Percentiles rank a stretch among this genome's conserved stretches.
Evolutionary conservation across 2,888 invertebrate species (phyloP).

Genomic region (Prenolepis imparis): DNA sequence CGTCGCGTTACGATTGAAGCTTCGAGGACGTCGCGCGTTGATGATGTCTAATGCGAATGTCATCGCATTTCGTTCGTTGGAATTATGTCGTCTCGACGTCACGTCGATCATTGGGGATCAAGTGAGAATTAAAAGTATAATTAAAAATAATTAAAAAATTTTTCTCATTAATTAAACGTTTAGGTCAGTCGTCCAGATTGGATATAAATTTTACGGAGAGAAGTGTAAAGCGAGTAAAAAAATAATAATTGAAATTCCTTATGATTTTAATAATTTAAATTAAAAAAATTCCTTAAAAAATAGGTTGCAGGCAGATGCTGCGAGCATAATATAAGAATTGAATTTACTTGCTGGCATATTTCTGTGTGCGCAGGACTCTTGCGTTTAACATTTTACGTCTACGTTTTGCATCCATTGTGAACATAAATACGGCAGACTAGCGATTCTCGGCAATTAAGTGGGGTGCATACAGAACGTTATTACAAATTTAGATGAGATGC

Average conservation of each 20-base stretch:
- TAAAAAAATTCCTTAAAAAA: neutral
- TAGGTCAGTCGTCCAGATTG: neutral
- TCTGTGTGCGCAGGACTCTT: neutral
- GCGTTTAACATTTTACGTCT: neutral
- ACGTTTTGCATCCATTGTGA: conserved; percentile 6
- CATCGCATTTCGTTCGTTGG: neutral
- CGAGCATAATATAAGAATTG: neutral
- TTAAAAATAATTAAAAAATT: neutral
- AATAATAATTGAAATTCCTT: neutral
- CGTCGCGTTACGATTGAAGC: conserved; percentile 16
- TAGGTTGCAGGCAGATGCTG: neutral
- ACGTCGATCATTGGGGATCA: neutral
- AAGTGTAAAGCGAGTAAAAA: neutral
- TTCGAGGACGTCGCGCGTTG: neutral
- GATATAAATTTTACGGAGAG: neutral
- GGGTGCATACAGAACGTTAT: conserved; percentile 28
- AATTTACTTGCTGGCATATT: neutral
- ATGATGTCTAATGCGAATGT: conserved; percentile 21
- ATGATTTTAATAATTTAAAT: neutral
- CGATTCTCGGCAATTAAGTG: conserved; percentile 39
- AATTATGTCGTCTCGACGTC: neutral
- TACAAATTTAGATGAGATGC: conserved; percentile 56
- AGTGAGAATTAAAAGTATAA: neutral
- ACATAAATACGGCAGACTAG: conserved; percentile 29
- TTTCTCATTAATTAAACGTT: neutral